A percentile compares a stretch with the other conserved stretches of the same genome.
Conservation (phyloP, 2,888 invertebrate genomes). For the Andrena flavipes region DNA sequence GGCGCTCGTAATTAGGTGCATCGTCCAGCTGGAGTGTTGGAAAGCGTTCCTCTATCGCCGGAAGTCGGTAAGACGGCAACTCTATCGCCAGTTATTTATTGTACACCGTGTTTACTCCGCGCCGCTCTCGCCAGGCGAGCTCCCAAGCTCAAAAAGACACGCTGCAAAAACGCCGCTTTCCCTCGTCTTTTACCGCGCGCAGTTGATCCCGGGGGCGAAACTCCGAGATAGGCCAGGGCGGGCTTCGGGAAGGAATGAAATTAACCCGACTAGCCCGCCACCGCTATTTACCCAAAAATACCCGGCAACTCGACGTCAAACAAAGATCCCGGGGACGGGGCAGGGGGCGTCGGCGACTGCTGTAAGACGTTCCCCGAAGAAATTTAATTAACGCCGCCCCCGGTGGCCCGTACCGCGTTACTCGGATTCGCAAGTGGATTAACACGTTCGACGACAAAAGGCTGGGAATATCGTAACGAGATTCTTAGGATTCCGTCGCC, state of each 20-base stretch:
- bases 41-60: neutral
- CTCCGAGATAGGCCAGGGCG: neutral
- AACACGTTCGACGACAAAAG: conserved; percentile 62
- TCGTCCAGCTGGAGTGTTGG: neutral
- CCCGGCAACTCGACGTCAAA: conserved; percentile 43
- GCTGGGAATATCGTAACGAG: conserved; percentile 57
- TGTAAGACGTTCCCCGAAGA: conserved; percentile 48
- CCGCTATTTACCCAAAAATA: conserved; percentile 54
- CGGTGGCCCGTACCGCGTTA: conserved; percentile 38
- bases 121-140: neutral
- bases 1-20: no score
- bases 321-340: conserved; percentile 19
- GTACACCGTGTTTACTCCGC: neutral
- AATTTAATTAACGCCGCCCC: conserved; percentile 55
- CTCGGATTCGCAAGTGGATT: conserved; percentile 61
- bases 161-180: neutral
- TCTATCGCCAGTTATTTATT: no score
- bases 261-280: conserved; percentile 23
- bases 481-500: conserved; percentile 58
- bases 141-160: neutral
- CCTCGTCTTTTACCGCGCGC: neutral
- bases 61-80: no score
- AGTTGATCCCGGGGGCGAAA: neutral
- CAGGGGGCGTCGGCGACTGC: conserved; percentile 7
- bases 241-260: conserved; percentile 20